Evolutionary conservation across 1,140 invertebrate species (phyloP).

Genomic region (Ylistrum balloti): DNA sequence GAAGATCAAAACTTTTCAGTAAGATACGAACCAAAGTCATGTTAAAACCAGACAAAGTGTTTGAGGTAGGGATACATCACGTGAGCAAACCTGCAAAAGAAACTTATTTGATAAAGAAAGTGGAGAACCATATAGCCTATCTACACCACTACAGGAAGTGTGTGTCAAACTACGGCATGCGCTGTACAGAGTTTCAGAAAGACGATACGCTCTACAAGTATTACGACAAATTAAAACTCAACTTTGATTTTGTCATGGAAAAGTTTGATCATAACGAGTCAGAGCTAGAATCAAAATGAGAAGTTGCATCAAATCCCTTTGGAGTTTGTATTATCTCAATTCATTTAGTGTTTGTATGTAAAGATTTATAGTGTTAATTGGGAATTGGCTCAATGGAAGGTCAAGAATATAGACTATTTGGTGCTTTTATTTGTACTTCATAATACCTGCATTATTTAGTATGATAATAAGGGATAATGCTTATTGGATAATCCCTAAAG

Average conservation of each 20-base stretch:
- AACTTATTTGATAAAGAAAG: constrained; percentile 59
- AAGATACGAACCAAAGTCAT: constrained; percentile 79
- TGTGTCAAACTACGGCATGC: constrained; percentile 76
- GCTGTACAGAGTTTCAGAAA: constrained; percentile 66
- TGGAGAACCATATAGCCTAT: constrained; percentile 88
- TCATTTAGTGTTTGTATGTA: background rate
- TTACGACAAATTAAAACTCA: constrained; percentile 54
- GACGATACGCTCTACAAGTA: constrained; percentile 66
- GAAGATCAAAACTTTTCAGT: constrained; percentile 59
- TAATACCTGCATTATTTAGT: background rate
- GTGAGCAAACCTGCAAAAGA: constrained; percentile 76
- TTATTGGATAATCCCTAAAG: too few species aligned
- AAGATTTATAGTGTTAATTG: background rate
- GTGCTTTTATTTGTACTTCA: background rate
- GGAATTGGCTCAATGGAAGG: too few species aligned
- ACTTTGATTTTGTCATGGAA: constrained; percentile 52
- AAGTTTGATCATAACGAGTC: background rate
- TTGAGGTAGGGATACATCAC: constrained; percentile 82
- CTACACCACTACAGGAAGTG: constrained; percentile 93
- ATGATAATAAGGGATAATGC: too few species aligned
- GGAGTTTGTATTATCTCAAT: background rate
- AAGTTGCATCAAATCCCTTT: background rate
- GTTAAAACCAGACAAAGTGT: constrained; percentile 74
- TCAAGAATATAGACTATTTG: background rate
- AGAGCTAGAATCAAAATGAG: background rate